A percentile compares a stretch with the other conserved stretches of the same genome.
phyloP scores from a whole-genome alignment of 2,888 invertebrate genomes.

The Acrobasis repandana region DNA sequence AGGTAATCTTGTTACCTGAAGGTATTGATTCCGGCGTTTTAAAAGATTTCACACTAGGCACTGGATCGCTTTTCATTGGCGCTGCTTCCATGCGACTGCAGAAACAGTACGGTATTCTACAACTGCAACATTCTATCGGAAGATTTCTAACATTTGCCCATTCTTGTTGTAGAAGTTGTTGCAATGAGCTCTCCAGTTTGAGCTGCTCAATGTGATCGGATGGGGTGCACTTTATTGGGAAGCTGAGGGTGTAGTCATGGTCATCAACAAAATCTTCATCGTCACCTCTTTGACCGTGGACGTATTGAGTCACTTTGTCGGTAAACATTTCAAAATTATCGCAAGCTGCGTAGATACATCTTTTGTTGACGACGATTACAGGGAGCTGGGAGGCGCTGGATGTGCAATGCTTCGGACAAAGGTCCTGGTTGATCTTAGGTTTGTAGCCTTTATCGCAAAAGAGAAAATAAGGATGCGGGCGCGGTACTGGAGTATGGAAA shows the following conservation, averaged over 20 bases:
- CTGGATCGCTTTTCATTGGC: neutral
- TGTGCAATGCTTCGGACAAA: conserved; percentile 61
- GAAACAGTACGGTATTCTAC: conserved; percentile 57
- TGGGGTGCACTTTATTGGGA: conserved; percentile 54
- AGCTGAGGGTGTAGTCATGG: conserved; percentile 50
- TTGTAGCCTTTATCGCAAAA: conserved; percentile 62
- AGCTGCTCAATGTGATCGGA: conserved; percentile 52
- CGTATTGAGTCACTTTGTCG: conserved; percentile 55
- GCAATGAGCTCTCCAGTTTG: conserved; percentile 63
- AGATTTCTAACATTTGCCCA: conserved; percentile 51
- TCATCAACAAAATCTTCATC: conserved; percentile 54
- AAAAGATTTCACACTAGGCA: neutral
- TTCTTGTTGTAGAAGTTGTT: conserved; percentile 66
- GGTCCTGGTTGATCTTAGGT: conserved; percentile 48
- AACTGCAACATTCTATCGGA: conserved; percentile 48
- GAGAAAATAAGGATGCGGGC: conserved; percentile 62
- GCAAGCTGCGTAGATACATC: conserved; percentile 66
- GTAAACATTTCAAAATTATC: conserved; percentile 63
- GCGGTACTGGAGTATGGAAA: conserved; percentile 51
- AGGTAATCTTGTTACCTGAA: conserved; percentile 45
- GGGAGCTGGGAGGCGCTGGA: conserved; percentile 64
- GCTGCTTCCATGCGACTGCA: conserved; percentile 42
- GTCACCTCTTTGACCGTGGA: conserved; percentile 51
- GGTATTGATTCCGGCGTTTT: conserved; percentile 27
- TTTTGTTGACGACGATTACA: conserved; percentile 65